Evolutionary conservation across 2,797 vertebrate species (phyloP), one percentile per base, ranked within the genome.

Genomic region (Dermochelys coriacea): DNA sequence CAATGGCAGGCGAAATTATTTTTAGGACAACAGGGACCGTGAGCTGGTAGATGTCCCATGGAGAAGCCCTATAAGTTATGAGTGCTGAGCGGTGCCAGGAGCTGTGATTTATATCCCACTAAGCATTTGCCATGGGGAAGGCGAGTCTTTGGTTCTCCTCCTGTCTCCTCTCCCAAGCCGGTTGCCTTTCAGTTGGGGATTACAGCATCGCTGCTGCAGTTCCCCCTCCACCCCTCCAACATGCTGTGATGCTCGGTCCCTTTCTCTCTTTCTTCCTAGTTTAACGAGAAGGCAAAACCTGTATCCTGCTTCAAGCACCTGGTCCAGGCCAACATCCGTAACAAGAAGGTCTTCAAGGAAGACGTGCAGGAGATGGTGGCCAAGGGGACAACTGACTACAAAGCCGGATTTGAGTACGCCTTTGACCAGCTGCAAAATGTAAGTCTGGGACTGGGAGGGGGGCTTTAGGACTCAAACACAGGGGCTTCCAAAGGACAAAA

Each of bases 271-370:
- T 5, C 79, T 85, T 90, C n/a, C 51, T 92, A 99, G 99, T 99
- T 99, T 98, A 99, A 99, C 1, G 99, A 99, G 96, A 99, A 99
- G 97, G 99, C 99, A 0, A 99, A 99, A 34, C 99, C 99, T 0
- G 99, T 99, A 80, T 99, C 99, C 0, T 99, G 99, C 98, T 99
- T 99, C 98, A 99, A 98, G 86, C 99, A 99, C 94, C 98, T 99
- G 97, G 99, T 99, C 92, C 99, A 99, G 97, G 99, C 99, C 96
- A 99, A 99, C 18, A 98, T 99, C 84, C 98, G 99, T 3, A 99
- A 99, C 98, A 99, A 99, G 98, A 99, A 99, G 97, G 99, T 99
- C 97, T 99, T 99, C 98, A 99, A 99, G 98, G 98, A 99, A 82
- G 99, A 99, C 0, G 99, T 99, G 94, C 98, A 98, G 98, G 98